Conservation (phyloP, 2,888 invertebrate genomes). For the Lithophane semibrunnea region DNA sequence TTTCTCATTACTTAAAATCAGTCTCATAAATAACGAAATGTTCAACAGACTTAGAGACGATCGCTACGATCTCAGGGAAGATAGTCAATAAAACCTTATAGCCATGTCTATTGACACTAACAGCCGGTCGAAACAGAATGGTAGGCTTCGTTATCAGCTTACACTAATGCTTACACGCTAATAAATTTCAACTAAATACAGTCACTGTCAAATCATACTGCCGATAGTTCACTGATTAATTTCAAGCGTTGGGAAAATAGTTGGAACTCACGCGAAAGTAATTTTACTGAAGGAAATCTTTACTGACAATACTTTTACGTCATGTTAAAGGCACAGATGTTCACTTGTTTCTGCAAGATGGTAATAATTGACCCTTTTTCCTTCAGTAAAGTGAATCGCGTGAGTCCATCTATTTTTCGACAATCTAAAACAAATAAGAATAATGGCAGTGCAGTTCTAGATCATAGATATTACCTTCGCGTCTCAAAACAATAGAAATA, state of each 20-base stretch:
- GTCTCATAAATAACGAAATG: slow-evolving; percentile 86
- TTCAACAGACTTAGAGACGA: slow-evolving; percentile 67
- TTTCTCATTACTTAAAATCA: slow-evolving; percentile 87
- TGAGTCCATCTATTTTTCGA: slow-evolving; percentile 20
- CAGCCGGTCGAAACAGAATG: slow-evolving; percentile 70
- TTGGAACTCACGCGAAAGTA: neutral
- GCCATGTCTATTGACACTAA: slow-evolving; percentile 72
- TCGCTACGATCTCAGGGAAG: slow-evolving; percentile 52
- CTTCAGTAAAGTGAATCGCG: neutral
- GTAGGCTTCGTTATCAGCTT: slow-evolving; percentile 79
- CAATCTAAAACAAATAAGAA: slow-evolving; percentile 40
- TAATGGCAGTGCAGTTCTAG: slow-evolving; percentile 57
- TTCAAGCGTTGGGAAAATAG: slow-evolving; percentile 48
- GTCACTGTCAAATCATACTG: slow-evolving; percentile 62
- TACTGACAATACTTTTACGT: neutral
- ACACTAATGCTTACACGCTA: slow-evolving; percentile 80
- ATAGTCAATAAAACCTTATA: slow-evolving; percentile 67
- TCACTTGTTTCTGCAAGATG: neutral
- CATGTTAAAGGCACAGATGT: slow-evolving; percentile 34
- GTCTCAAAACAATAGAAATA: slow-evolving; percentile 32
- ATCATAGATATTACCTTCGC: slow-evolving; percentile 42
- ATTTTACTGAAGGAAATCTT: slow-evolving; percentile 7
- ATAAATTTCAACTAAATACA: slow-evolving; percentile 86
- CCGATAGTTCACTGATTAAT: slow-evolving; percentile 45
- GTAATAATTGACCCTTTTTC: slow-evolving; percentile 50